Evolutionary conservation across 1,140 invertebrate genomes (phyloP).

Genomic region (Drosophila kurseongensis): DNA sequence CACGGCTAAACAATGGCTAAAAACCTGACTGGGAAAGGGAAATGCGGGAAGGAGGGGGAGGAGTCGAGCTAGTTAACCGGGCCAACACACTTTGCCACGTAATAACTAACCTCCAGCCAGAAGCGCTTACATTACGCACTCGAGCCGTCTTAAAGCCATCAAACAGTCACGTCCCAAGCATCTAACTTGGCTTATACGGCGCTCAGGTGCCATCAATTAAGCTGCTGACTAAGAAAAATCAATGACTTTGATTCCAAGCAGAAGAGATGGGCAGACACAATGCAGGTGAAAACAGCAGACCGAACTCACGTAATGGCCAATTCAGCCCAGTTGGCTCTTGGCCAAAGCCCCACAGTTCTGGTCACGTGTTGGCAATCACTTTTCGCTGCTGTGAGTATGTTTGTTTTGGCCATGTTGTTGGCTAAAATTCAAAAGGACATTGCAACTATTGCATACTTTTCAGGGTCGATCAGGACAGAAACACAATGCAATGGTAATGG

Average conservation of each 20-base stretch:
- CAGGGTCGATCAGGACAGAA: slow-evolving; percentile 40
- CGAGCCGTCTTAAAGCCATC: slow-evolving; percentile 34
- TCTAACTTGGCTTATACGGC: slow-evolving; percentile 22
- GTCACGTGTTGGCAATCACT: slow-evolving; percentile 60
- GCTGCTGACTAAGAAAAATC: slow-evolving; percentile 59
- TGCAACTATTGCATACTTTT: slow-evolving; percentile 50
- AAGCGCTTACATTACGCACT: slow-evolving; percentile 52
- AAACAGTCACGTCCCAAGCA: slow-evolving; percentile 60
- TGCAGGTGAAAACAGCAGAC: slow-evolving; percentile 42
- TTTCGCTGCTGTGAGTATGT: slow-evolving; percentile 3
- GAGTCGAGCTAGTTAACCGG: slow-evolving; percentile 3
- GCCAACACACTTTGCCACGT: slow-evolving; percentile 30
- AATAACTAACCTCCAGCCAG: slow-evolving; percentile 11
- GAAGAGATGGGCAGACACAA: slow-evolving; percentile 3
- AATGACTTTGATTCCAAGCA: slow-evolving; percentile 61
- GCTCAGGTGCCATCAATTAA: slow-evolving; percentile 42
- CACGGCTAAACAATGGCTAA: slow-evolving; percentile 34
- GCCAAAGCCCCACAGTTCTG: slow-evolving; percentile 53
- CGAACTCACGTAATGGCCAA: slow-evolving; percentile 57
- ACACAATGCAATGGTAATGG: not conserved
- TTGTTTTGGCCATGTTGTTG: slow-evolving; percentile 29
- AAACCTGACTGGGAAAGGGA: slow-evolving; percentile 21
- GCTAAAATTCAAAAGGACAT: slow-evolving; percentile 23
- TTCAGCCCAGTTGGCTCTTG: slow-evolving; percentile 60
- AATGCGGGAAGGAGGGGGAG: not conserved